Evolutionary conservation across 2,113 vertebrate genomes (phyloP), one percentile per base, ranked within the genome.

Genomic region (Pseudonaja textilis): DNA sequence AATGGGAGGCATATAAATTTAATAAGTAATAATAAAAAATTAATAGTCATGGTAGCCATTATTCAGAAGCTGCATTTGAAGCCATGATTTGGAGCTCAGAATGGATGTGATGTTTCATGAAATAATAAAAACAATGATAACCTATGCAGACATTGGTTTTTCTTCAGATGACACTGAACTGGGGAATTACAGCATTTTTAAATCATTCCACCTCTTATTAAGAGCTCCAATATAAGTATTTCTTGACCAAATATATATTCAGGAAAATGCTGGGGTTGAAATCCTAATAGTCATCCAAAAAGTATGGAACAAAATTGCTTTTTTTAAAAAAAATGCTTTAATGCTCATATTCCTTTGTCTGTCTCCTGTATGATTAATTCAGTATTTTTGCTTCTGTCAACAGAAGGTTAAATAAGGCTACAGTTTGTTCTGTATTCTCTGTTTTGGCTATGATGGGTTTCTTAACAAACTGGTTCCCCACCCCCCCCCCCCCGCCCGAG

Each of bases 351-450:
- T 47, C 16, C 91, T 89, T 87, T 89, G 88, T 91, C 93, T 0
- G 39, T 92, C 93, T 69, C 89, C 88, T 94, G 94, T 85, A 95
- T 88, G 94, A 92, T 91, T 88, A 93, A 95, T 93, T 34, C 23
- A 7, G 50, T 26, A 92, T 57, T 92, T 89, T 69, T 55, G 92
- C 93, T 29, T 94, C 92, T 96, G 34, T 91, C 89, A 90, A 29
- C 2, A 22, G 89, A 57, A 91, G 93, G 95, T 86, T 96, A 95
- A 92, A 94, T 92, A 93, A 94, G 69, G 69, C n/a, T 20, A 87
- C 90, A 55, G 91, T 91, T 47, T 69, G 87, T 95, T 92, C 93
- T 87, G 91, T 16, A 54, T 22, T 52, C 93, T 29, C 94, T 91
- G 81, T 88, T 93, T 92, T 90, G 45, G 90, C 50, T 9, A 0